Evolutionary conservation across 2,113 vertebrate species (phyloP).

Genomic region (Xerus inauris): DNA sequence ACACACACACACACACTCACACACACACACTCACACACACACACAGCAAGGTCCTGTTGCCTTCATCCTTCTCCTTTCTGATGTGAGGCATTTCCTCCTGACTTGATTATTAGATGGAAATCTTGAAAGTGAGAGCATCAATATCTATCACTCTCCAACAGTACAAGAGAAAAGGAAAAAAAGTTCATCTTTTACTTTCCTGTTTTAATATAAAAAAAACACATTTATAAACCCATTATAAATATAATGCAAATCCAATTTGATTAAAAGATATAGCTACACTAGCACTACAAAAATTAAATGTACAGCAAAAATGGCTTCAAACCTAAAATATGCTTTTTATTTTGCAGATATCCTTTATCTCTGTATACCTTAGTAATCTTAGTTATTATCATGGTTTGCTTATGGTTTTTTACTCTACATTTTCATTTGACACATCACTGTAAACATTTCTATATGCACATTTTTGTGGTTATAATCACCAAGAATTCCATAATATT

Average conservation of each 20-base stretch:
- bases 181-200: background rate
- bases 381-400: background rate
- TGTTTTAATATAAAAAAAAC: constrained; percentile 4
- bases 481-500: background rate
- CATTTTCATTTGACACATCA: background rate
- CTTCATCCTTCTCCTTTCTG: background rate
- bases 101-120: background rate
- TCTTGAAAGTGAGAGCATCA: background rate
- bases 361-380: background rate
- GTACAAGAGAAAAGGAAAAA: background rate
- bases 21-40: background rate
- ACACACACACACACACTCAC: background rate
- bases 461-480: background rate
- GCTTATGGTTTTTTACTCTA: background rate
- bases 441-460: background rate
- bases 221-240: background rate
- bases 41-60: background rate
- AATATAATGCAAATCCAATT: background rate
- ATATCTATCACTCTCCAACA: background rate
- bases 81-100: constrained; percentile 31
- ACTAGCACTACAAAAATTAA: background rate
- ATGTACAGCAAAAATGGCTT: background rate
- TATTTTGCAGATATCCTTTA: background rate
- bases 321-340: background rate
- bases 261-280: background rate